Conservation (phyloP, 2,113 vertebrate species). For the Rhodinocichla rosea region DNA sequence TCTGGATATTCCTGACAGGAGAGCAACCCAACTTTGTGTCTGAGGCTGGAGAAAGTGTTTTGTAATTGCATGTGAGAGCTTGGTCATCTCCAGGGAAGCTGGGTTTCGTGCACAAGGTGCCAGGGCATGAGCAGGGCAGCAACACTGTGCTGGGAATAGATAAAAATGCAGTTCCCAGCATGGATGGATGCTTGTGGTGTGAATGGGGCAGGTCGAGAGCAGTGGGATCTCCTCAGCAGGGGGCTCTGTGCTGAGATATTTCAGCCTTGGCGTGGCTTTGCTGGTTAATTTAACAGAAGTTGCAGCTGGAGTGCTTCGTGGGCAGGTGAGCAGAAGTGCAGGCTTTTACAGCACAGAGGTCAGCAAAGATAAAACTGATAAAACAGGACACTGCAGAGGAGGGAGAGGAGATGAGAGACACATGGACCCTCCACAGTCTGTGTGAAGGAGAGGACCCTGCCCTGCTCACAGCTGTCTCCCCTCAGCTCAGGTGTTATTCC, state of each 20-base stretch:
- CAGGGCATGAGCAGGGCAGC: neutral
- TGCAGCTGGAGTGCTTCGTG: neutral
- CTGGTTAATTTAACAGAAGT: neutral
- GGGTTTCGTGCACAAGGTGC: neutral
- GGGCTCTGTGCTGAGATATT: neutral
- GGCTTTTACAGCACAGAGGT: neutral
- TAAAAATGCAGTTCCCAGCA: neutral
- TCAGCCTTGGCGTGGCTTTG: neutral
- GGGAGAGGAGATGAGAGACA: neutral
- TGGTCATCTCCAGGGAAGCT: neutral
- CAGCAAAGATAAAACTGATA: neutral
- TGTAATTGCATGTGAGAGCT: neutral
- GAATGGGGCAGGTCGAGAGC: neutral
- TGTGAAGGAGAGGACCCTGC: neutral
- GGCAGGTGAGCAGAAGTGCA: neutral
- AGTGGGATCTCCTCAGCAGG: neutral
- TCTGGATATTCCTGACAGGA: neutral
- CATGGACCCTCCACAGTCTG: accelerated
- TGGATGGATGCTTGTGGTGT: neutral
- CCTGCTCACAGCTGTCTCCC: neutral
- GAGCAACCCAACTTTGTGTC: neutral
- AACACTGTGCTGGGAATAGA: neutral
- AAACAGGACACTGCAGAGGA: neutral
- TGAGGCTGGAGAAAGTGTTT: neutral
- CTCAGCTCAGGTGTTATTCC: neutral